Percentiles rank a stretch among this genome's conserved stretches.
These are phyloP conservation scores for Diarsia dahlii DNA, from an alignment of 2,888 invertebrate species.

Conservation along the genomic window DNA sequence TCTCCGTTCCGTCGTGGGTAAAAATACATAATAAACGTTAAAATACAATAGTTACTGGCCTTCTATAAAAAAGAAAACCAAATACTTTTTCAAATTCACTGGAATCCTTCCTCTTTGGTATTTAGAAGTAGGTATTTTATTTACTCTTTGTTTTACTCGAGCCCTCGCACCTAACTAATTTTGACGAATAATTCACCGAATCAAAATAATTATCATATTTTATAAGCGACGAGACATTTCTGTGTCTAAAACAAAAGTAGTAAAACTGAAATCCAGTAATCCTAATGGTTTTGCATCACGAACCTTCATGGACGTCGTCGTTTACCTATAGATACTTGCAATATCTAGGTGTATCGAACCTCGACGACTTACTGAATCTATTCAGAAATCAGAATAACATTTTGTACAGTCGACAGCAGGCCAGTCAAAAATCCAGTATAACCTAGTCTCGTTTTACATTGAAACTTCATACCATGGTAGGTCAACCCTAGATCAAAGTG, in stretches of 20 bases:
- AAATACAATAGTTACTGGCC: constrained; percentile 1
- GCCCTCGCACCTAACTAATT: constrained; percentile 35
- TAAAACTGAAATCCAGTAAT: constrained; percentile 62
- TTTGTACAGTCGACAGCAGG: neutral
- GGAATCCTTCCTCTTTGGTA: neutral
- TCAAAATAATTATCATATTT: constrained; percentile 59
- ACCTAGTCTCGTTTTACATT: neutral
- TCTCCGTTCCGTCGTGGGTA: too few species aligned
- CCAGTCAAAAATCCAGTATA: neutral
- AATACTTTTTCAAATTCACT: constrained; percentile 10
- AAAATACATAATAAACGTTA: neutral
- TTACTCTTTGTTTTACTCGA: constrained; percentile 6
- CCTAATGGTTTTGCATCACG: constrained; percentile 67
- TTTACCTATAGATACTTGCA: constrained; percentile 44
- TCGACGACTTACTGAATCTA: constrained; percentile 20
- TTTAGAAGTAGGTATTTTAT: neutral
- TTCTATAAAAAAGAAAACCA: neutral
- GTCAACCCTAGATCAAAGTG: neutral
- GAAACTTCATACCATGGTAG: neutral
- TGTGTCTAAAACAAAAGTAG: constrained; percentile 63
- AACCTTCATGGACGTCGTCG: constrained; percentile 60
- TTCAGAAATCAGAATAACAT: constrained; percentile 30
- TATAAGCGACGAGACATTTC: constrained; percentile 58
- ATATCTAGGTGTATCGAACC: constrained; percentile 47
- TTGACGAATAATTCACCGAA: constrained; percentile 49